phyloP scores from a whole-genome alignment of 2,797 vertebrate genomes.

The Rhinogobio ventralis region DNA sequence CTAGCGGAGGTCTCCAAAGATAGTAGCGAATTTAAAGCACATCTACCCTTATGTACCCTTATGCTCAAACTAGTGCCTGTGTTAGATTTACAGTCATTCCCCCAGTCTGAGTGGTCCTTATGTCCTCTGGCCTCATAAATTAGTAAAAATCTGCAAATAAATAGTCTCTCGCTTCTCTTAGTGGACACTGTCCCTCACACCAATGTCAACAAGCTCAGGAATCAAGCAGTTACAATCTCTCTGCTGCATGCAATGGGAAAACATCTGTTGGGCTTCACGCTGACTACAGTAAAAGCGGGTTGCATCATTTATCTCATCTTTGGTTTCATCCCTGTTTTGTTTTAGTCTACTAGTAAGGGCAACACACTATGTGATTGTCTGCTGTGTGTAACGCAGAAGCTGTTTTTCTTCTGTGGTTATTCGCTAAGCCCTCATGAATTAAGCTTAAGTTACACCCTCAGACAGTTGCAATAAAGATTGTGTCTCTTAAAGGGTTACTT shows the following conservation, averaged over 20 bases:
- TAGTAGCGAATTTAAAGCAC: not conserved
- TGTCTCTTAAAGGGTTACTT: too few species aligned
- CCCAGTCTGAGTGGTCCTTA: not conserved
- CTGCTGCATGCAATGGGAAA: not conserved
- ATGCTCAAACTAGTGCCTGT: not conserved
- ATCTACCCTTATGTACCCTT: not conserved
- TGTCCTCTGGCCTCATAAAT: slow-evolving; percentile 8
- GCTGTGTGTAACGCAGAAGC: not conserved
- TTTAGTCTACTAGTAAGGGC: slow-evolving; percentile 56
- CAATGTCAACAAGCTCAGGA: slow-evolving; percentile 16
- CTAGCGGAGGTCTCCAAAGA: slow-evolving; percentile 1
- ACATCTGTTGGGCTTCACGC: slow-evolving; percentile 23
- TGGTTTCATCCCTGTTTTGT: slow-evolving; percentile 35
- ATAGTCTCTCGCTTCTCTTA: not conserved
- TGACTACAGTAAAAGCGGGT: slow-evolving; percentile 1
- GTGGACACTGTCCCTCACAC: not conserved
- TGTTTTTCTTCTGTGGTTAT: slow-evolving; percentile 10
- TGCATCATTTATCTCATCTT: slow-evolving; percentile 23
- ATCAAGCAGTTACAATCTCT: not conserved
- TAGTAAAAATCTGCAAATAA: slow-evolving; percentile 25
- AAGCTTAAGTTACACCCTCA: slow-evolving; percentile 16
- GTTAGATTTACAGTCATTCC: slow-evolving; percentile 20
- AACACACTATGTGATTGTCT: slow-evolving; percentile 44
- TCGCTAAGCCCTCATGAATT: not conserved
- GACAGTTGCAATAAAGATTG: slow-evolving; percentile 9